Percentiles rank a stretch among this genome's conserved stretches.
These are phyloP conservation scores for Elachura formosa DNA, from an alignment of 2,113 vertebrate species.

Conservation along the genomic window DNA sequence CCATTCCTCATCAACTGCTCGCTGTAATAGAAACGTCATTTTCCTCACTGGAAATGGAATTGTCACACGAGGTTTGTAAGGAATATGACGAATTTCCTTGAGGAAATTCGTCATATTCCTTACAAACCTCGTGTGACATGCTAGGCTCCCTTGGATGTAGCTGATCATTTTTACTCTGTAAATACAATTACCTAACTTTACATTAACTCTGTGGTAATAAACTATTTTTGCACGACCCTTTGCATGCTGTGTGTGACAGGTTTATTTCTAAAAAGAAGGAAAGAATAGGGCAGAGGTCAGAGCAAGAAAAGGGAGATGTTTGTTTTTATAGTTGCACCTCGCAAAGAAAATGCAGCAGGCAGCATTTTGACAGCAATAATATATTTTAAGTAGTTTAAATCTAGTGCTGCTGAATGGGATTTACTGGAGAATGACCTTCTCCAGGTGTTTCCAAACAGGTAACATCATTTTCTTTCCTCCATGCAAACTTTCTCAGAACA, in stretches of 20 bases:
- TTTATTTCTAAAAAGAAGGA: not conserved
- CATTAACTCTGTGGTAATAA: constrained; percentile 78
- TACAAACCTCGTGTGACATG: constrained; percentile 48
- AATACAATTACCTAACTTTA: constrained; percentile 76
- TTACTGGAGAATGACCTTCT: not conserved
- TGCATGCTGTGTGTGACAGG: not conserved
- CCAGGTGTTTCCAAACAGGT: not conserved
- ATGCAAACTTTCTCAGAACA: not conserved
- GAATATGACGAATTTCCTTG: too few relatives aligned
- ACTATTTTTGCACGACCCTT: constrained; percentile 82
- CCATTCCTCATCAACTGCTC: not conserved
- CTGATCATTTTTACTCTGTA: constrained; percentile 77
- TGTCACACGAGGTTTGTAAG: too few relatives aligned
- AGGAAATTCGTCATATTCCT: too few relatives aligned
- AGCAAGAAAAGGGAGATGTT: not conserved
- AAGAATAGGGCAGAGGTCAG: not conserved
- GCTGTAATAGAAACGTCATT: constrained; percentile 41
- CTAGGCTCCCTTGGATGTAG: constrained; percentile 70
- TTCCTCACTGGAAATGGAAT: too few relatives aligned
- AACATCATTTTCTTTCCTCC: not conserved
- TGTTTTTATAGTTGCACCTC: not conserved
- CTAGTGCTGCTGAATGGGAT: not conserved
- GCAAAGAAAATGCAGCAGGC: not conserved
- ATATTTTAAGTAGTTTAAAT: not conserved
- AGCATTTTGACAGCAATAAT: not conserved